Evolutionary conservation across 1,140 invertebrate genomes (phyloP).

Genomic region (Anagrus nilaparvatae): DNA sequence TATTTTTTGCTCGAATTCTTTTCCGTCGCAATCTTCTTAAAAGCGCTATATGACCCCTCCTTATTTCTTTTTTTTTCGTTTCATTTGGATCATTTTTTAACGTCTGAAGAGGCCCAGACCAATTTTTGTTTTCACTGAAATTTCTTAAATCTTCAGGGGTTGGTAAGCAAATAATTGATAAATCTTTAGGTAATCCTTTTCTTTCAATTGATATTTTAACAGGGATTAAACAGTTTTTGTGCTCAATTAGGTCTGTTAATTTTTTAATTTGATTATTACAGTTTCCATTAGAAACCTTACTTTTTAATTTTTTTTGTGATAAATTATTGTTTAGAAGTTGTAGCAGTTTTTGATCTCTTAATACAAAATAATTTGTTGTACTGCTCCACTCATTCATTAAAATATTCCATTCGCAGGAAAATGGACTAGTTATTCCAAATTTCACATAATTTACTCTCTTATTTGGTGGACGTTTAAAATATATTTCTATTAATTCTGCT

Average conservation of each 20-base stretch:
- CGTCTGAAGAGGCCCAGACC: constrained; percentile 44
- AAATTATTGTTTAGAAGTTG: constrained; percentile 31
- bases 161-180: constrained; percentile 58
- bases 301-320: constrained; percentile 9
- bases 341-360: constrained; percentile 44
- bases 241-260: constrained; percentile 12
- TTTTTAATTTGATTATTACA: background rate
- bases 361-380: constrained; percentile 40
- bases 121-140: constrained; percentile 33
- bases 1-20: constrained; percentile 27
- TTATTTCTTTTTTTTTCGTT: constrained; percentile 44
- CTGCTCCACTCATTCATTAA: constrained; percentile 59
- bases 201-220: constrained; percentile 40
- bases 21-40: constrained; percentile 50
- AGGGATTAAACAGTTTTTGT: constrained; percentile 42
- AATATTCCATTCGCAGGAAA: constrained; percentile 60
- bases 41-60: constrained; percentile 45
- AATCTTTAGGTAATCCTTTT: constrained; percentile 42
- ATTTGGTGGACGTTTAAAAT: constrained; percentile 68
- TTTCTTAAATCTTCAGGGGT: constrained; percentile 42
- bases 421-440: constrained; percentile 65
- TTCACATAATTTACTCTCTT: constrained; percentile 77
- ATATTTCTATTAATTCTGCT: constrained; percentile 41
- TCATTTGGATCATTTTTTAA: constrained; percentile 48
- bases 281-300: constrained; percentile 1